Evolutionary conservation across 2,888 invertebrate species (phyloP).

Genomic region (Campoplex nolae): DNA sequence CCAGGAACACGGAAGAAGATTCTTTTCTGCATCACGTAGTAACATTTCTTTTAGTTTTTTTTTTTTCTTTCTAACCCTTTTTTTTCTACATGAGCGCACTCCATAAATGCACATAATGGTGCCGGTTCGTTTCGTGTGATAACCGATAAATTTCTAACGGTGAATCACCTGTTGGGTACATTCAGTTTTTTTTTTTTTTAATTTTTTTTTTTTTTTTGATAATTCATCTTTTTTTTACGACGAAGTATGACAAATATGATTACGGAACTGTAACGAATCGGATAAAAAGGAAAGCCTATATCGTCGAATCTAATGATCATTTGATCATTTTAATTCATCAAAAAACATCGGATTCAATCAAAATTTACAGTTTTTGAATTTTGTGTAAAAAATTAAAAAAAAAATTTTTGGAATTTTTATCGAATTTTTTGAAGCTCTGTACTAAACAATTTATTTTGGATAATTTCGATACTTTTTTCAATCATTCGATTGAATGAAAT

Average conservation of each 20-base stretch:
- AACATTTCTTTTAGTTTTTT: background rate
- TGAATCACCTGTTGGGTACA: constrained; percentile 59
- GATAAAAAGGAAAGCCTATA: background rate
- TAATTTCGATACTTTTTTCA: too few species aligned
- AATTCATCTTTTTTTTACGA: background rate
- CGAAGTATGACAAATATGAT: background rate
- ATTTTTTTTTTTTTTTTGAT: background rate
- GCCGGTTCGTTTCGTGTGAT: constrained; percentile 64
- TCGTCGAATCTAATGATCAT: background rate
- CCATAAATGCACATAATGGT: constrained; percentile 42
- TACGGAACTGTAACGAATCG: background rate
- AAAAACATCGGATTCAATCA: background rate
- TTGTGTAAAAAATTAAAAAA: too few species aligned
- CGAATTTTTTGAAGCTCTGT: too few species aligned
- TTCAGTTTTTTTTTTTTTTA: background rate
- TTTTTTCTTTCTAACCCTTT: background rate
- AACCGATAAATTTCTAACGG: constrained; percentile 74
- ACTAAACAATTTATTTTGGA: too few species aligned
- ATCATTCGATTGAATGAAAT: too few species aligned
- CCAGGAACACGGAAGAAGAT: constrained; percentile 34
- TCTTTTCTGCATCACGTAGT: constrained; percentile 10
- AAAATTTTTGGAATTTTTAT: too few species aligned
- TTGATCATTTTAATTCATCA: too few species aligned
- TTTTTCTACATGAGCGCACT: constrained; percentile 12
- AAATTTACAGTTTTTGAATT: too few species aligned